Base-by-base conservation (phyloP, 2,797 vertebrate species). In the Corythornis leucogaster region DNA sequence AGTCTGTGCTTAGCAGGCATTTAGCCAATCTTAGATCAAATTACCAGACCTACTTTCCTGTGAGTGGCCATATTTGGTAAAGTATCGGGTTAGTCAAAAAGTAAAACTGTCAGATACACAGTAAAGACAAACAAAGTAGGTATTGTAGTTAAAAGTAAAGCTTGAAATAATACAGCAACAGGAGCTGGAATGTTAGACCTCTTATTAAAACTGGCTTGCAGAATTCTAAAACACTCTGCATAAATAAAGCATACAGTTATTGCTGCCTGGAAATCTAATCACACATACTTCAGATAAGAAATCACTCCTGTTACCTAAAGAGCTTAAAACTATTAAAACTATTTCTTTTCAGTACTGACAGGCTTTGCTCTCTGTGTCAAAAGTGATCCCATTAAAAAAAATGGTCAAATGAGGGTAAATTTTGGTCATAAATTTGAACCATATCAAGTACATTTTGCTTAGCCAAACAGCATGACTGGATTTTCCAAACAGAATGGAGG, bases 31-130 rank as follows among this genome's bases (percentile, higher is more conserved):
- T 77, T 30, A 82, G 85, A 90, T 97, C 95, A 93, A 89, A 93
- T 97, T 97, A 96, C 96, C 96, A 96, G 96, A 96, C 95, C 85
- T 90, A 90, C 92, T 96, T 93, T 95, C 96, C 95, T 82, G 94
- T 93, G 63, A 93, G 98, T 98, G 96, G 94, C 98, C 98, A 98
- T 98, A 98, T 98, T 98, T 98, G 98, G 98, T 97, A 98, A 98
- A 97, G 95, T 96, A 95, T 88, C 88, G 93, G 76, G 87, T 88
- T 85, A 92, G 92, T 83, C 90, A 87, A 93, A 91, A 94, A 75
- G 79, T 81, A 80, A 89, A 95, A 95, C 63, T 90, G 94, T 89
- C 81, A 92, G 81, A 94, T 93, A 90, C 18, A 59, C 93, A 94
- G 94, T 86, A 89, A 87, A 94, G 95, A 89, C 91, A 94, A 94